Evolutionary conservation across 2,888 invertebrate species (phyloP).

Genomic region (Melanargia galathea): DNA sequence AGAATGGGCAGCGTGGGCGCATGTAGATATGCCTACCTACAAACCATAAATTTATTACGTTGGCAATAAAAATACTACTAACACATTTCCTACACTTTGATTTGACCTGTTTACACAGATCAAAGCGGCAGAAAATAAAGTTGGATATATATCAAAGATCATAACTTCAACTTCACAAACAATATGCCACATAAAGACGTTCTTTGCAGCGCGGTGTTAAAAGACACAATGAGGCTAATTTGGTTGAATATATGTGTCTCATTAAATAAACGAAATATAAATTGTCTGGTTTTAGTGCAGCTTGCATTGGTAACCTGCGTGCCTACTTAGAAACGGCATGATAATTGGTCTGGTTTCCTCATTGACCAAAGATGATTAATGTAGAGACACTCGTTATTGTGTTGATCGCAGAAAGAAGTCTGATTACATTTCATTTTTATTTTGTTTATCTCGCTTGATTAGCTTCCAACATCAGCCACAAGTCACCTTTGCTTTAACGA

Average conservation of each 20-base stretch:
- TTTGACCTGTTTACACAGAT: constrained; percentile 78
- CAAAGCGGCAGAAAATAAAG: constrained; percentile 73
- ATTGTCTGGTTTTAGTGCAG: neutral
- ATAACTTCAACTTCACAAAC: constrained; percentile 40
- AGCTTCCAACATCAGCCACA: neutral
- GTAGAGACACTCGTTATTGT: neutral
- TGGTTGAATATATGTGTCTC: neutral
- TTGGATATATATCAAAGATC: constrained; percentile 71
- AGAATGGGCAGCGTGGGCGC: constrained; percentile 68
- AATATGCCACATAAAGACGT: constrained; percentile 17
- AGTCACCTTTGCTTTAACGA: neutral
- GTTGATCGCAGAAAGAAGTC: neutral
- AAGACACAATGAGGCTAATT: constrained; percentile 14
- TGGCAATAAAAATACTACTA: constrained; percentile 77
- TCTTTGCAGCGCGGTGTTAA: constrained; percentile 10
- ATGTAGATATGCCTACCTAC: constrained; percentile 57
- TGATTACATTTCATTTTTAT: neutral
- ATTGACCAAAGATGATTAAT: neutral
- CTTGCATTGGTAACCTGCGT: neutral
- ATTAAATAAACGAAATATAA: neutral
- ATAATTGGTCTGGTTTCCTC: neutral
- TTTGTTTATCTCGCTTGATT: neutral
- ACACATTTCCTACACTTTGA: constrained; percentile 80
- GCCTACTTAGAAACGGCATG: neutral
- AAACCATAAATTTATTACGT: constrained; percentile 75